These are phyloP conservation scores for zebrafish (Danio rerio) DNA, from an alignment of 2,113 vertebrate species.

Conservation along the genomic window GRCz12tu NC_133189.1:30471501-30472000, in stretches of 20 bases:
- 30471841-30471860: constrained; percentile 35
- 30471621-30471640: constrained; percentile 42
- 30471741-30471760: constrained; percentile 70
- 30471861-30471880: neutral
- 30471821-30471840: constrained; percentile 4
- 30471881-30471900: neutral
- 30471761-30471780: constrained; percentile 63
- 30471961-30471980: too few species aligned
- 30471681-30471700: constrained; percentile 57
- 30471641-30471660: constrained; percentile 1
- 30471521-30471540: neutral
- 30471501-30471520: constrained; percentile 5
- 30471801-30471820: neutral
- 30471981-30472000: too few species aligned
- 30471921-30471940: neutral
- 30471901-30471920: neutral
- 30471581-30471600: constrained; percentile 25
- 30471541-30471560: constrained; percentile 17
- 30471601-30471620: constrained; percentile 29
- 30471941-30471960: neutral
- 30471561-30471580: neutral
- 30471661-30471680: constrained; percentile 10
- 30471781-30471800: constrained; percentile 45
- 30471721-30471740: constrained; percentile 55
- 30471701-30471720: constrained; percentile 54